Base-by-base conservation (phyloP, 2,113 vertebrate genomes). In the Siniperca chuatsi region DNA sequence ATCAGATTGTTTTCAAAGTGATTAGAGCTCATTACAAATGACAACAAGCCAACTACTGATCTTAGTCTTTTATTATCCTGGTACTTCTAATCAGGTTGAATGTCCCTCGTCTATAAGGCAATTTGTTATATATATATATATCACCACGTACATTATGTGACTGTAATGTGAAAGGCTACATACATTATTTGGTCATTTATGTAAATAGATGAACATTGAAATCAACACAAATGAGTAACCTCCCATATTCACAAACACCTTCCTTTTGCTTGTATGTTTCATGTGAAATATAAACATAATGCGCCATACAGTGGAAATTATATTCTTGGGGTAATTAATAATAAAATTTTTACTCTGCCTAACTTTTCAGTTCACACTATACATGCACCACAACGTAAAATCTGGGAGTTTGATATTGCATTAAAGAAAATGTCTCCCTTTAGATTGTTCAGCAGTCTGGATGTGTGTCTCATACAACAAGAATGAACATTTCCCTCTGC, bases 111-210 rank as follows among this genome's bases (percentile, higher is more conserved):
- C 94, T 94, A 92, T 95, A 96, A 96, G 95, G 95, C 95, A 95
- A 94, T 94, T 95, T 92, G 87, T 93, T 93, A 72, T 85, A 75
- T 83, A 73, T 83, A 73, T 86, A 54, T 75, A 85, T 83, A 50
- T 90, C 79, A 94, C 90, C 88, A 92, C 94, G 86, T 94, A 94
- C 91, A 94, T 93, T 92, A 87, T 93, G 87, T 92, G 87, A 93
- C 87, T 91, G 91, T 92, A 92, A 90, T 90, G 91, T 93, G 90
- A 94, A 93, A 94, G 92, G 94, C 94, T 95, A 95, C 94, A 95
- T 95, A 94, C 94, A 96, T 92, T 92, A 94, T 96, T 96, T 96
- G 95, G 95, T 95, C 94, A 94, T 95, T 94, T 84, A 93, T 93
- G 91, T 92, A 93, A 93, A 91, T 93, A 87, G 84, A 91, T 92